Percentiles rank a stretch among this genome's conserved stretches.
phyloP scores from a whole-genome alignment of 2,797 vertebrate genomes.

The Tolypeutes matacus region DNA sequence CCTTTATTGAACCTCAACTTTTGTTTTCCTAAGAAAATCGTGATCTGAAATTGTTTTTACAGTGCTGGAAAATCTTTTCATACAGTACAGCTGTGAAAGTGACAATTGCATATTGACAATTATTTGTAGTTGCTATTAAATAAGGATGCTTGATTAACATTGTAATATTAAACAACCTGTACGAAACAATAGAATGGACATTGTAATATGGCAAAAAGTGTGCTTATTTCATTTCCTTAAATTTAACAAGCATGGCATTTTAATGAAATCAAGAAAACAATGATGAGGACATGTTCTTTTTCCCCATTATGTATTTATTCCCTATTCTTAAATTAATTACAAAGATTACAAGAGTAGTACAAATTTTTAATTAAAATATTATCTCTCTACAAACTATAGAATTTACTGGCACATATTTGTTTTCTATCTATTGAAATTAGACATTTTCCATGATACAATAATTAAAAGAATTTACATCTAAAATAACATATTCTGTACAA shows the following conservation, averaged over 20 bases:
- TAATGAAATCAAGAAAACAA: background rate
- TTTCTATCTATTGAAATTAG: background rate
- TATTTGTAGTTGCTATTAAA: constrained; percentile 48
- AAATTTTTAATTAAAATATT: background rate
- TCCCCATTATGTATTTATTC: background rate
- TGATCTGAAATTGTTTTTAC: background rate
- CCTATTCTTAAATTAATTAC: background rate
- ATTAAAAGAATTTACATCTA: background rate
- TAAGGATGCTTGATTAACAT: background rate
- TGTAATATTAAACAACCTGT: constrained; percentile 28
- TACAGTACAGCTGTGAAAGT: background rate
- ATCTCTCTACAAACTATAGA: background rate
- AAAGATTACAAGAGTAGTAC: background rate
- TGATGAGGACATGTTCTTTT: background rate
- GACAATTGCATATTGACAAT: constrained; percentile 40
- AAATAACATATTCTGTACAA: background rate
- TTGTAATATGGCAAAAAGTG: background rate
- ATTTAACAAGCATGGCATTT: background rate
- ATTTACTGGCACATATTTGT: background rate
- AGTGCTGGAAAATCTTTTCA: background rate
- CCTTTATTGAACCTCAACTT: constrained; percentile 18
- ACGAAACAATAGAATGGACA: background rate
- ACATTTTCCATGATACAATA: background rate
- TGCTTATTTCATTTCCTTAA: constrained; percentile 36
- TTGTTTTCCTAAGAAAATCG: constrained; percentile 32